Base-by-base conservation (phyloP, 2,888 invertebrate genomes). In the Trichogramma evanescens region DNA sequence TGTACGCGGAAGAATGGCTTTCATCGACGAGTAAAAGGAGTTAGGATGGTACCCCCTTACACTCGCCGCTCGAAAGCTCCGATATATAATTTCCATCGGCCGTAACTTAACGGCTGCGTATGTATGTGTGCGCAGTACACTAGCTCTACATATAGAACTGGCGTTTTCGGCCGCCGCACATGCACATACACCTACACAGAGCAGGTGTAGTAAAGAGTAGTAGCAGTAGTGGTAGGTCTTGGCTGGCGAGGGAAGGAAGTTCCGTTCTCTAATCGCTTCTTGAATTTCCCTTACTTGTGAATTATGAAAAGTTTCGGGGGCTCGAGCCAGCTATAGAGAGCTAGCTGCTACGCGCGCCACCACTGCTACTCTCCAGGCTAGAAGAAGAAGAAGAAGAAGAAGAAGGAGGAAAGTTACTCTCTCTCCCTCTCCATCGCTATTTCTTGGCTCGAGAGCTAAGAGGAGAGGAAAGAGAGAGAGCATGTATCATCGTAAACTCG, bases 281-380 rank as follows among this genome's bases (percentile, higher is more conserved):
- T 50, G 59, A 62, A 62, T 62, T 62, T 54, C 49, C 56, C 50
- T 26, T 45, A 50, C 45, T 43, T 48, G 56, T 59, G 57, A 59
- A 63, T 63, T 59, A 63, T 59, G 63, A 63, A 63, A 59, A 63
- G 63, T 63, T 63, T 54, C 26, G 26, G 26, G 26, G 26, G 56
- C 39, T 46, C 56, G 59, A 62, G 62, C 56, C 26, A 62, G 52
- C 13, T 46, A 43, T 26, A 2, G 52, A 10, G 43, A 41, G 41
- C 46, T 40, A 55, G 54, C 54, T 41, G 51, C 39, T 46, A 51
- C 44, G 55, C 26, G 39, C 52, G 10, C 50, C 45, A 54, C 54
- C 44, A 57, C 54, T 38, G 50, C 6, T 26, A 26, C 26, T 26
- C 26, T 26, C 26, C 26, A 3, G 4, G 26, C 40, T 8, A 45